Evolutionary conservation across 2,797 vertebrate species (phyloP).

Genomic region (Halcyon smyrnensis): DNA sequence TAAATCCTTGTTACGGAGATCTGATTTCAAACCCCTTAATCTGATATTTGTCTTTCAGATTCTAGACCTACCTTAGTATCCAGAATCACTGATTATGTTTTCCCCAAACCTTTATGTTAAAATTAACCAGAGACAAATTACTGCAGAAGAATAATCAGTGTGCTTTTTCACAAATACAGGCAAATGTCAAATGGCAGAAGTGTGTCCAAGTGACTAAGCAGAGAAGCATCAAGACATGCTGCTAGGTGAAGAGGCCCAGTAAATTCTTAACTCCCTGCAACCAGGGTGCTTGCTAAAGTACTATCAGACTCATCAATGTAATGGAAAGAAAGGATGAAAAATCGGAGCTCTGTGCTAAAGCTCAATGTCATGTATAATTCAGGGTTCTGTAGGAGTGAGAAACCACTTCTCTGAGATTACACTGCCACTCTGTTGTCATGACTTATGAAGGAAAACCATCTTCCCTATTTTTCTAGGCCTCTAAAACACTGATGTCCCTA

Average conservation of each 20-base stretch:
- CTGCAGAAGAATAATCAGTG: not conserved
- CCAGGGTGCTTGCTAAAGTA: not conserved
- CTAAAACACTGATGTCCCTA: not conserved
- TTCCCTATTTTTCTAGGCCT: not conserved
- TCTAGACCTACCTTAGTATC: not conserved
- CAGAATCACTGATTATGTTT: not conserved
- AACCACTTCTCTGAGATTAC: not conserved
- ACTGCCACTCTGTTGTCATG: not conserved
- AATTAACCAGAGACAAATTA: not conserved
- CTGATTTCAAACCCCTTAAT: not conserved
- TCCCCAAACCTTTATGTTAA: not conserved
- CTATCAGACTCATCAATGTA: not conserved
- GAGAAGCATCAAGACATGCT: not conserved
- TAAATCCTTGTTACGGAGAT: not conserved
- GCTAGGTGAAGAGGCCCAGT: not conserved
- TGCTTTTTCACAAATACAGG: not conserved
- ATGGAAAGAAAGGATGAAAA: not conserved
- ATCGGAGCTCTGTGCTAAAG: not conserved
- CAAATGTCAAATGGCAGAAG: not conserved
- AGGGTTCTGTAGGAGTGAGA: not conserved
- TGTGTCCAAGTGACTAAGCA: not conserved
- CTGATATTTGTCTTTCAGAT: not conserved
- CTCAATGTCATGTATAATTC: not conserved
- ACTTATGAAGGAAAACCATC: not conserved
- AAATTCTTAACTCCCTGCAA: not conserved